Percentiles rank a stretch among this genome's conserved stretches.
Conservation (phyloP, 1,140 invertebrate genomes). For the Hyposmocoma kahamanoa region DNA sequence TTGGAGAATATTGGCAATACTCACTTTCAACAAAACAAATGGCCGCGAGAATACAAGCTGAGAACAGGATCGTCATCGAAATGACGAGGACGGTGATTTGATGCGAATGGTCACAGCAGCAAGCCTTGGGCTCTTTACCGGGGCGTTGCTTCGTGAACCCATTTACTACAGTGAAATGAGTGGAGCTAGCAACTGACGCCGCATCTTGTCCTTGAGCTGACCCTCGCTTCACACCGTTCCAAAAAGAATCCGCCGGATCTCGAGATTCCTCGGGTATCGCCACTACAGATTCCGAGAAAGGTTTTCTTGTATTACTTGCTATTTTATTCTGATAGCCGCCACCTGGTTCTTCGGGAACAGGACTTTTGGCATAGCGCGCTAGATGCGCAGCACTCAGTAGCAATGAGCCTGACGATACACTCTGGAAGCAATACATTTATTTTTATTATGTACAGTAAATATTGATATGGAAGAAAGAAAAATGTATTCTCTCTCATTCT, state of each 20-base stretch:
- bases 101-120: conserved; percentile 82
- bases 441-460: background rate
- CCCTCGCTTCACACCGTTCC: conserved; percentile 64
- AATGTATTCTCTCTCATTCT: too few species aligned
- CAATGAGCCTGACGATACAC: conserved; percentile 84
- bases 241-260: conserved; percentile 48
- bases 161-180: conserved; percentile 89
- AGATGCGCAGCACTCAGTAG: conserved; percentile 85
- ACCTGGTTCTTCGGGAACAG: conserved; percentile 45
- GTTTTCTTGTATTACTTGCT: conserved; percentile 31
- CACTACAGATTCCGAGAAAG: conserved; percentile 39
- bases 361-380: conserved; percentile 73
- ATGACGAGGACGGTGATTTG: conserved; percentile 86
- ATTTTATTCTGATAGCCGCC: conserved; percentile 31
- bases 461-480: background rate
- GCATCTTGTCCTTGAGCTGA: conserved; percentile 74
- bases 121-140: conserved; percentile 70
- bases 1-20: too few species aligned
- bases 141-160: conserved; percentile 79
- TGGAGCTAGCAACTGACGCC: conserved; percentile 86
- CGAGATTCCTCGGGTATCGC: conserved; percentile 55
- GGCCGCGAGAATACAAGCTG: conserved; percentile 83
- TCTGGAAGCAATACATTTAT: conserved; percentile 77
- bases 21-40: conserved; percentile 82
- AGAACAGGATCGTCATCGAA: conserved; percentile 85